Percentiles rank a stretch among this genome's conserved stretches.
Conservation (phyloP, 2,888 invertebrate genomes). For the Mythimna impura region DNA sequence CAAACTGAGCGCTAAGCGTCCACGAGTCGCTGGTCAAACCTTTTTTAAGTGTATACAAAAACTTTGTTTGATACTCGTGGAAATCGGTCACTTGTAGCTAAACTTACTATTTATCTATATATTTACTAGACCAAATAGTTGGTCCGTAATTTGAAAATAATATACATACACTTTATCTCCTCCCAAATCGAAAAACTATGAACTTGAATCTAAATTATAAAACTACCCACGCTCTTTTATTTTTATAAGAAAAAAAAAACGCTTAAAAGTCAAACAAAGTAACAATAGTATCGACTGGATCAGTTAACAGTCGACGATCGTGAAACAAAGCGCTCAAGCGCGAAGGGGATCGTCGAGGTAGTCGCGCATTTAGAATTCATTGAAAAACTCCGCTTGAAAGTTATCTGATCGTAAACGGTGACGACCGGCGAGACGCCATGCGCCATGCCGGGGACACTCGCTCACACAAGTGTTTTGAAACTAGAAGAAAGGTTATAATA, state of each 20-base stretch:
- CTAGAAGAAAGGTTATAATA: neutral
- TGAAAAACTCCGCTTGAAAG: slow-evolving; percentile 88
- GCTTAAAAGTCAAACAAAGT: slow-evolving; percentile 42
- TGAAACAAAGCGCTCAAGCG: slow-evolving; percentile 61
- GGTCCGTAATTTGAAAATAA: too few species aligned
- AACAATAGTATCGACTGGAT: slow-evolving; percentile 73
- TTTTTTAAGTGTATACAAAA: too few species aligned
- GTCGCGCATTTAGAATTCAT: slow-evolving; percentile 89
- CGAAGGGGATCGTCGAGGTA: slow-evolving; percentile 59
- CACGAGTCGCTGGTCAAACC: too few species aligned
- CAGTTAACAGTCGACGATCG: slow-evolving; percentile 68
- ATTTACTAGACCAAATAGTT: too few species aligned
- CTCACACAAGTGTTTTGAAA: slow-evolving; percentile 39
- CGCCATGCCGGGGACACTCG: slow-evolving; percentile 32
- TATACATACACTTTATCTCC: too few species aligned
- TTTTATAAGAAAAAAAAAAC: slow-evolving; percentile 25
- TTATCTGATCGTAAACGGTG: slow-evolving; percentile 87
- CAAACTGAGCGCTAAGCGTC: too few species aligned
- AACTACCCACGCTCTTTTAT: neutral
- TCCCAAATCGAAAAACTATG: neutral
- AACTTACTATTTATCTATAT: too few species aligned
- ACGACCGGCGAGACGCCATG: slow-evolving; percentile 61
- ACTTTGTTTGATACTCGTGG: too few species aligned
- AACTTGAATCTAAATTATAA: neutral
- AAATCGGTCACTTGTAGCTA: too few species aligned